A percentile compares a stretch with the other conserved stretches of the same genome.
phyloP scores from a whole-genome alignment of 2,113 vertebrate genomes.

The Irena cyanogastra region DNA sequence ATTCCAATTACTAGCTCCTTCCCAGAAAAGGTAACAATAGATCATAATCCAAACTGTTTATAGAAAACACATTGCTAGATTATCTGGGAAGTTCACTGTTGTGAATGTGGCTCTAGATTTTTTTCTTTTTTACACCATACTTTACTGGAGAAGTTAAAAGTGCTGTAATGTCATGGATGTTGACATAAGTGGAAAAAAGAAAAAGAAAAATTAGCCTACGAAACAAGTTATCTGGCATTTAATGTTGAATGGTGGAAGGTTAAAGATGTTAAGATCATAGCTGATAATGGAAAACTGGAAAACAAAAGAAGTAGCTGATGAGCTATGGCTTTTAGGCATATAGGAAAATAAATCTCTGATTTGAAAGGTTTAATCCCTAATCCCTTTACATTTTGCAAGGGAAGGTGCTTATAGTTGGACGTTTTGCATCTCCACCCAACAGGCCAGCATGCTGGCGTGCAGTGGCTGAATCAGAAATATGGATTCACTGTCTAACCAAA shows the following conservation, averaged over 20 bases:
- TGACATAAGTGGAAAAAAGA: conserved; percentile 20
- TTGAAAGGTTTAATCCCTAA: conserved; percentile 30
- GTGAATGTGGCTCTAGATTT: neutral
- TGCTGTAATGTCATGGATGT: neutral
- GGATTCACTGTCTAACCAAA: neutral
- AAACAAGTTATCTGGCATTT: conserved; percentile 40
- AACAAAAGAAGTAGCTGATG: neutral
- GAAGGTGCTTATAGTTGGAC: neutral
- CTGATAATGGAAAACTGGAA: conserved; percentile 43
- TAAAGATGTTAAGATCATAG: conserved; percentile 31
- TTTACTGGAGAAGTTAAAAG: conserved; percentile 53
- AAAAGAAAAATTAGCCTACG: conserved; percentile 54
- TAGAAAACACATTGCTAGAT: neutral
- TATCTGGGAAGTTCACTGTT: neutral
- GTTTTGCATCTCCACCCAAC: neutral
- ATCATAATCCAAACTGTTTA: neutral
- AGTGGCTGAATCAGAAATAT: neutral
- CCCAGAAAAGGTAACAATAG: neutral
- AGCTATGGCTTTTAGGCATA: neutral
- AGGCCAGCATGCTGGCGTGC: neutral
- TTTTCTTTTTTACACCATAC: conserved; percentile 13
- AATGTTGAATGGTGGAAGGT: conserved; percentile 14
- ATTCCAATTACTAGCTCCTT: neutral
- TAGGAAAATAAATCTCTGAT: conserved; percentile 14
- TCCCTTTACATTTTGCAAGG: neutral